Evolutionary conservation across 2,113 vertebrate species (phyloP).

Genomic region (Seriola quinqueradiata): DNA sequence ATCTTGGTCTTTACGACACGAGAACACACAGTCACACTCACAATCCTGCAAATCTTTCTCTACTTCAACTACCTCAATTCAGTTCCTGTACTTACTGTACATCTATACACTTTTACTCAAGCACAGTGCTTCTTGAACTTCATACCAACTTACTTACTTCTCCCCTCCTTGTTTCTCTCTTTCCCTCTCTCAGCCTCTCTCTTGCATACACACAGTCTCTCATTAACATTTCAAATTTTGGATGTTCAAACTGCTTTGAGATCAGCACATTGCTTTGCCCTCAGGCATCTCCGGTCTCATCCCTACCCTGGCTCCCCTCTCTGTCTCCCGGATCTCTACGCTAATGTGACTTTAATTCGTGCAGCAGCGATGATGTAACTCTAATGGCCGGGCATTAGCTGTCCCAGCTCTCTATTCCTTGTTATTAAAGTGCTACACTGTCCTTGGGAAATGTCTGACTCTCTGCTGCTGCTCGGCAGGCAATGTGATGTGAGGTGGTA

Average conservation of each 20-base stretch:
- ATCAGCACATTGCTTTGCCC: conserved; percentile 59
- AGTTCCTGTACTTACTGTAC: background rate
- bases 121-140: conserved; percentile 22
- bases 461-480: conserved; percentile 46
- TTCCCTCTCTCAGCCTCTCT: background rate
- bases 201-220: conserved; percentile 20
- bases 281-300: conserved; percentile 49
- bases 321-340: conserved; percentile 50
- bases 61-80: background rate
- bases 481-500: conserved; percentile 17
- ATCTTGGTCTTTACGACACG: conserved; percentile 3
- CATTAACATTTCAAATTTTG: conserved; percentile 68
- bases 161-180: background rate
- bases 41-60: background rate
- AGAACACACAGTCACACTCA: background rate
- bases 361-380: conserved; percentile 71
- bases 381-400: conserved; percentile 70
- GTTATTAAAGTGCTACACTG: conserved; percentile 68
- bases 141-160: conserved; percentile 7
- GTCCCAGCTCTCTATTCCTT: conserved; percentile 54
- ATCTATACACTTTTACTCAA: background rate
- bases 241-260: conserved; percentile 55
- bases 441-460: conserved; percentile 71
- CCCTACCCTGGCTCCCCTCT: conserved; percentile 33
- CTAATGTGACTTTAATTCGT: conserved; percentile 78